Base-by-base conservation (phyloP, 1,140 invertebrate species). In the Chrysomallon squamiferum region DNA sequence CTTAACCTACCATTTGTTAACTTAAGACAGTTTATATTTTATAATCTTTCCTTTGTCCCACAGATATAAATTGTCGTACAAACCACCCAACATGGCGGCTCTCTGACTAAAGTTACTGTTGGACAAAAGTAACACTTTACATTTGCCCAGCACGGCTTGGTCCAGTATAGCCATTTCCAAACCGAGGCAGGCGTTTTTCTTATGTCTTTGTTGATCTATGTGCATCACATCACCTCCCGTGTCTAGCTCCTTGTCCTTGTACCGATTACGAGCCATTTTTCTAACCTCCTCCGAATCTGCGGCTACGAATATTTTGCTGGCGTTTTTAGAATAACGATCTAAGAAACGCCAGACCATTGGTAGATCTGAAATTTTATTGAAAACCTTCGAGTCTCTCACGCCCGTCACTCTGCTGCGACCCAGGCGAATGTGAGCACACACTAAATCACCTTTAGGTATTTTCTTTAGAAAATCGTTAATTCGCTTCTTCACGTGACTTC, bases 381-480 rank as follows among this genome's bases (percentile, higher is more conserved):
- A 25, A 9, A 15, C 62, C 22, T 43, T 25, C 1, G 47, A 22
- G 29, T 76, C 75, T 18, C 29, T 58, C n/a, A n/a, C n/a, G n/a
- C n/a, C n/a, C 25, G 69, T 65, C 7, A 71, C 59, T n/a, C 56
- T 62, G 0, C 62, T 77, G 32, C 60, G 57, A 27, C 73, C 75
- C 6, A 72, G 64, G 33, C 75, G 47, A 9, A 73, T 67, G 32
- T 77, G 75, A 2, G 58, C 62, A 47, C 75, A 77, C 0, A 75
- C 54, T 5, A 77, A 45, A 3, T 58, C 13, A 30, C 52, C 7
- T 38, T 15, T 2, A 13, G 47, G 20, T 22, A 59, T 30, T 4
- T 22, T 43, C 18, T 58, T 32, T 15, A 65, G 20, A 30, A 58
- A 49, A 18, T 13, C 15, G 20, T 65, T n/a, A 2, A 67, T 15